Percentiles rank a stretch among this genome's conserved stretches.
phyloP scores from a whole-genome alignment of 2,888 invertebrate genomes.

The Harmothoe impar region DNA sequence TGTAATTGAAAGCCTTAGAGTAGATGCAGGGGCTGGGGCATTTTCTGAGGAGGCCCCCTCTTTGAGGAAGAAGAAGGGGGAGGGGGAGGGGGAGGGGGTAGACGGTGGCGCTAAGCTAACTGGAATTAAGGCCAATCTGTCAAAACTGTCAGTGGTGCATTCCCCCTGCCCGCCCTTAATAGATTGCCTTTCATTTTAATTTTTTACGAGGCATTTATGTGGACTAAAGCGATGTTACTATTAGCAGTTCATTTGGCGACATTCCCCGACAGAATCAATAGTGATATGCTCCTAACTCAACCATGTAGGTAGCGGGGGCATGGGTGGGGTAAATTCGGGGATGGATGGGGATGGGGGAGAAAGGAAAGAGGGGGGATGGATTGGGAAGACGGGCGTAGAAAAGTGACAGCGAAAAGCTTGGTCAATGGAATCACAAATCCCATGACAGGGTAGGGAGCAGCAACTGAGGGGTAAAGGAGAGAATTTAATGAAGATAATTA shows the following conservation, averaged over 20 bases:
- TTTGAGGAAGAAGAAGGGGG: background rate
- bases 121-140: slow-evolving; percentile 41
- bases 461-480: too few relatives aligned
- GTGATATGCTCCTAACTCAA: background rate
- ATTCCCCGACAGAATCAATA: background rate
- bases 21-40: background rate
- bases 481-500: too few relatives aligned
- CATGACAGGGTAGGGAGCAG: too few relatives aligned
- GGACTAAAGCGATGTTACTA: slow-evolving; percentile 17
- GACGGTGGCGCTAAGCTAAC: background rate
- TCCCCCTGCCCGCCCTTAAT: background rate
- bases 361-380: background rate
- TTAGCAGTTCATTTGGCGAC: slow-evolving; percentile 28
- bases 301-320: background rate
- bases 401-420: too few relatives aligned
- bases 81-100: background rate
- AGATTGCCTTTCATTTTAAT: slow-evolving; percentile 31
- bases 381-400: background rate
- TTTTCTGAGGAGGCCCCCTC: background rate
- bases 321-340: background rate
- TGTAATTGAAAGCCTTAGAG: background rate
- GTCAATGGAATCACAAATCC: too few relatives aligned
- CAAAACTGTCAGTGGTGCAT: slow-evolving; percentile 13
- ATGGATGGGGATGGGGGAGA: background rate
- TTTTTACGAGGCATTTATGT: background rate